phyloP scores from a whole-genome alignment of 2,113 vertebrate species.

The Pseudorhombus dupliciocellatus region DNA sequence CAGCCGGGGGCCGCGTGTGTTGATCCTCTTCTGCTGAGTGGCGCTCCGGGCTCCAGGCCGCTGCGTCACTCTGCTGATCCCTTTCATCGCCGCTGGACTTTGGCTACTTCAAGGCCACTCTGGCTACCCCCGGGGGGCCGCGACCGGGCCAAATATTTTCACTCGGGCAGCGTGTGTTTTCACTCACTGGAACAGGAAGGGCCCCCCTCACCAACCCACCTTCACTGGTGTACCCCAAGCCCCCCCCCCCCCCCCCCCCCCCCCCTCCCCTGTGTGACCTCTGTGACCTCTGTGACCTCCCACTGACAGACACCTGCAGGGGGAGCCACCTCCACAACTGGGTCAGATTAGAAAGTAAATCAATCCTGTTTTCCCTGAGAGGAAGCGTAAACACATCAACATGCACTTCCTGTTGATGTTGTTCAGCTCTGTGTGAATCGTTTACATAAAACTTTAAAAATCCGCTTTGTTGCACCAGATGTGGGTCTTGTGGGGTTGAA shows the following conservation, averaged over 20 bases:
- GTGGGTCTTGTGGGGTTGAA: slow-evolving; percentile 5
- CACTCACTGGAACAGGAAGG: slow-evolving; percentile 45
- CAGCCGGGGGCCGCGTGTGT: slow-evolving; percentile 7
- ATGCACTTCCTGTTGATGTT: not conserved
- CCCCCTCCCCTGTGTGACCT: slow-evolving; percentile 32
- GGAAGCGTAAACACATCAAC: no score
- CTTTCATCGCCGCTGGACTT: slow-evolving; percentile 60
- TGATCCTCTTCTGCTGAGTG: not conserved
- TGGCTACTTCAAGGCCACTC: slow-evolving; percentile 52
- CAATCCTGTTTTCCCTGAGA: no score
- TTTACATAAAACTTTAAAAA: no score
- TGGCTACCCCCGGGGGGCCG: slow-evolving; percentile 11
- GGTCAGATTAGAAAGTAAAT: no score
- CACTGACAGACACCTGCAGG: slow-evolving; percentile 26
- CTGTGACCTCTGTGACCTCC: slow-evolving; percentile 41
- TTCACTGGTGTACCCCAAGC: not conserved
- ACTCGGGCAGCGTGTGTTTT: slow-evolving; percentile 36
- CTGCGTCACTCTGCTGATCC: not conserved
- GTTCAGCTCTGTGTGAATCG: no score
- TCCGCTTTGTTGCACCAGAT: not conserved
- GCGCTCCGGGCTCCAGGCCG: slow-evolving; percentile 7
- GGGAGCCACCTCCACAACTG: no score
- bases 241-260: not conserved
- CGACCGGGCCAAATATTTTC: slow-evolving; percentile 66
- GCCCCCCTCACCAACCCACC: slow-evolving; percentile 4